phyloP scores from a whole-genome alignment of 2,113 vertebrate species.

The Toxotes chatareus region DNA sequence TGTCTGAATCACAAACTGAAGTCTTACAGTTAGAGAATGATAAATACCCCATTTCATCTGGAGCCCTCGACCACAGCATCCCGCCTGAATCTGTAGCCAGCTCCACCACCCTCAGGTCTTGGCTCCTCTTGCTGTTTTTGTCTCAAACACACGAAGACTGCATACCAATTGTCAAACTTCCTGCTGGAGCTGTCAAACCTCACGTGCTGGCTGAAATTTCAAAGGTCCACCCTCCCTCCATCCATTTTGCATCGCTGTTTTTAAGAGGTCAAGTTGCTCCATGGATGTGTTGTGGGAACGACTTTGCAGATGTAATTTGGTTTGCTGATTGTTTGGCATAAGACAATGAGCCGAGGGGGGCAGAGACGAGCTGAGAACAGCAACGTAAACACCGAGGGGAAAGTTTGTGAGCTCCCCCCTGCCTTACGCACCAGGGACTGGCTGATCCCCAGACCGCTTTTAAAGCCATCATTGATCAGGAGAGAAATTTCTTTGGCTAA shows the following conservation, averaged over 20 bases:
- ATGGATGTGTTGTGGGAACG: slow-evolving; percentile 16
- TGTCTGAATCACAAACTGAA: slow-evolving; percentile 59
- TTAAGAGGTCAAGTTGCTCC: slow-evolving; percentile 15
- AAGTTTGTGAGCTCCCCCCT: slow-evolving; percentile 24
- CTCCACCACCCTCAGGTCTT: slow-evolving; percentile 26
- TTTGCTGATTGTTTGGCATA: slow-evolving; percentile 29
- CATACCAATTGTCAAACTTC: slow-evolving; percentile 64
- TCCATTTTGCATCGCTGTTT: slow-evolving; percentile 22
- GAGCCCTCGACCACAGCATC: slow-evolving; percentile 27
- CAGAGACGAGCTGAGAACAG: slow-evolving; percentile 26
- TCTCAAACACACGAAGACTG: slow-evolving; percentile 39
- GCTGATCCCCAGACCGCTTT: slow-evolving; percentile 53
- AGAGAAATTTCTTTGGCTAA: slow-evolving; percentile 57
- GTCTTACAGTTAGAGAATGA: slow-evolving; percentile 54
- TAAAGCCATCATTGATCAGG: slow-evolving; percentile 70
- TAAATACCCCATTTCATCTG: slow-evolving; percentile 49
- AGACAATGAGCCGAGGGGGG: slow-evolving; percentile 32
- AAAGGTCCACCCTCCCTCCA: neutral
- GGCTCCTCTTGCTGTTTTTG: slow-evolving; percentile 27
- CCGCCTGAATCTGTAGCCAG: slow-evolving; percentile 18
- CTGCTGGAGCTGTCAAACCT: slow-evolving; percentile 42
- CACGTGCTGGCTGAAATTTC: slow-evolving; percentile 21
- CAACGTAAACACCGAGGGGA: slow-evolving; percentile 19
- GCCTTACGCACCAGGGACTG: slow-evolving; percentile 19
- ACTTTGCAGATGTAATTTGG: slow-evolving; percentile 21